phyloP scores from a whole-genome alignment of 2,888 invertebrate species.

The Lycia hirtaria region DNA sequence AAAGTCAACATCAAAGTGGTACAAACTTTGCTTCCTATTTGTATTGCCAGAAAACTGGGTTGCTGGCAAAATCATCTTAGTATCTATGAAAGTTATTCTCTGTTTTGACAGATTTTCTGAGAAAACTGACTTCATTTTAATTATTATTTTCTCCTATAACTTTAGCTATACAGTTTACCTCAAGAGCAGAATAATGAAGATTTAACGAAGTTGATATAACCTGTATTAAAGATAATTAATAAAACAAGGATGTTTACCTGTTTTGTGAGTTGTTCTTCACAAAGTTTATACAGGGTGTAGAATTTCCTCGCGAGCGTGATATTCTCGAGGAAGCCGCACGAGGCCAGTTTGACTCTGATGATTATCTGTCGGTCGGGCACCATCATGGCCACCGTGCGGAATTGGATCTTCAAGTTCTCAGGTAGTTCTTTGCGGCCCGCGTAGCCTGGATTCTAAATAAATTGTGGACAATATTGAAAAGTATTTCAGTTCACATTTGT shows the following conservation, averaged over 20 bases:
- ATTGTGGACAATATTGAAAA: too few species aligned
- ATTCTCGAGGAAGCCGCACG: constrained; percentile 98
- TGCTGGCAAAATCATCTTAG: neutral
- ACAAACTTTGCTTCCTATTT: neutral
- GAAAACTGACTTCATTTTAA: neutral
- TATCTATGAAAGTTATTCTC: neutral
- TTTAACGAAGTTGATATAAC: too few species aligned
- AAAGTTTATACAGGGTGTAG: constrained; percentile 97
- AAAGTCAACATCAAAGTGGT: neutral
- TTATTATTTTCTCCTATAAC: neutral
- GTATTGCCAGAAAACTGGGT: neutral
- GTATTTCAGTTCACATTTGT: too few species aligned
- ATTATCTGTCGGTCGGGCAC: constrained; percentile 99
- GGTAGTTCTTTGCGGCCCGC: constrained; percentile 98
- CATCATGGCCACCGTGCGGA: constrained; percentile 99
- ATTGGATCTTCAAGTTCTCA: constrained; percentile 98
- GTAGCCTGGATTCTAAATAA: constrained; percentile 95
- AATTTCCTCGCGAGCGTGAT: constrained; percentile 97
- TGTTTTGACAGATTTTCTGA: neutral
- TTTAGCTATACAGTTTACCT: too few species aligned
- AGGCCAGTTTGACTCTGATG: constrained; percentile 97
- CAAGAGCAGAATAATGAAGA: too few species aligned
- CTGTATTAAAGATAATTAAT: neutral
- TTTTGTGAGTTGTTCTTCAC: constrained; percentile 98
- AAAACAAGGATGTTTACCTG: constrained; percentile 87